Evolutionary conservation across 2,888 invertebrate species (phyloP), one percentile per base, ranked within the genome.

Genomic region (Tipula helvola): DNA sequence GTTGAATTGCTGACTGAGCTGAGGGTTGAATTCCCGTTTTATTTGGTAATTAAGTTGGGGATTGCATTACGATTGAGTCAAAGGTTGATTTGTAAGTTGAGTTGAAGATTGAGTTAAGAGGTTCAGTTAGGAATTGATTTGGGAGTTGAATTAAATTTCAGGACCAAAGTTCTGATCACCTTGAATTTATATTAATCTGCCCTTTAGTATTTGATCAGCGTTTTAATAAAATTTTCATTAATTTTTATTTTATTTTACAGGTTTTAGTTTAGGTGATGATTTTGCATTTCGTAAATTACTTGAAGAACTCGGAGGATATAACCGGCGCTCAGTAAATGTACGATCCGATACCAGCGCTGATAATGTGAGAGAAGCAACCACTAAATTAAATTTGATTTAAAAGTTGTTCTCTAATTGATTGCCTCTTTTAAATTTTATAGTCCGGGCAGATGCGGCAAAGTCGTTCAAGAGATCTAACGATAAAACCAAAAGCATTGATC

Each of bases 211-310:
- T 28, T 28, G 28, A 28, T 28, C 28, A 2, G 28, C 28, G 1
- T 39, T 39, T 7, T 39, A 39, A 39, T 7, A 1, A 5, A 3
- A 39, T 39, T 39, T 39, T 39, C 7, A 39, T 39, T 7, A 1
- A 39, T 39, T 39, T 39, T 16, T 0, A n/a, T 83, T 83, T 36
- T 13, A 83, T 36, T 85, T 86, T 86, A 39, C 7, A 96, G 97
- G 97, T 88, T 96, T 97, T 91, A 96, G 96, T 90, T 92, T 97
- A n/a, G 97, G 97, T n/a, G 97, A 97, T 90, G 97, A 97, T 90
- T 92, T 97, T 87, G 97, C 97, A 41, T 97, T 97, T 90, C 93
- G 94, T 88, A 96, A 97, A 89, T 97, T 97, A 90, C 93, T 94
- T 88, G 96, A 97, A 89, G 96, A 97, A 0, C 91, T 97, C 85